Percentiles rank a stretch among this genome's conserved stretches.
These are phyloP conservation scores for Hypanus sabinus DNA, from an alignment of 2,113 vertebrate species.

Conservation along the genomic window DNA sequence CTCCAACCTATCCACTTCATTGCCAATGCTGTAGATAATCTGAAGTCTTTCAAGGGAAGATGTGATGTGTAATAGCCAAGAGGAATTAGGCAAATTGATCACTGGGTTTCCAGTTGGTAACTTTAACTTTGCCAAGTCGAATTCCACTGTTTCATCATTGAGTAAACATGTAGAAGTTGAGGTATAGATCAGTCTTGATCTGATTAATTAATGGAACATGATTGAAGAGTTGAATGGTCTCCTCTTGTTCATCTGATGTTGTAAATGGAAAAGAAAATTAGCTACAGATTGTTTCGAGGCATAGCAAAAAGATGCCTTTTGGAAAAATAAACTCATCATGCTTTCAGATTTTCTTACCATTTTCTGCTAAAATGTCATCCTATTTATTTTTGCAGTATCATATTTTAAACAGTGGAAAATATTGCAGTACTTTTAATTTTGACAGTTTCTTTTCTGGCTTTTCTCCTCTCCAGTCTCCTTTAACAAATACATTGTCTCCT, in stretches of 20 bases:
- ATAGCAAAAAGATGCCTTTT: neutral
- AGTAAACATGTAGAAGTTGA: neutral
- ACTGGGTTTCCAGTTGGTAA: neutral
- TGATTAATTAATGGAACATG: neutral
- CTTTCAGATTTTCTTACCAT: slow-evolving; percentile 13
- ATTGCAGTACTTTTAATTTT: neutral
- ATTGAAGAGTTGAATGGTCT: neutral
- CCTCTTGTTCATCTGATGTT: neutral
- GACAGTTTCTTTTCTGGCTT: neutral
- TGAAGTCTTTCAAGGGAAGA: neutral
- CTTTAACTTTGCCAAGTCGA: neutral
- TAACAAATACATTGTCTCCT: neutral
- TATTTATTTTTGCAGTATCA: slow-evolving; percentile 13
- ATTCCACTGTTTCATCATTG: neutral
- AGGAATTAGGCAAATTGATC: neutral
- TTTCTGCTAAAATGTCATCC: neutral
- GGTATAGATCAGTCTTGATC: neutral
- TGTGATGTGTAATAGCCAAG: neutral
- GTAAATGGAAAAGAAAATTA: slow-evolving; percentile 4
- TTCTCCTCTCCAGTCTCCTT: neutral
- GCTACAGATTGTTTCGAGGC: neutral
- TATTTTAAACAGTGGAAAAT: neutral
- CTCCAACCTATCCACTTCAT: neutral
- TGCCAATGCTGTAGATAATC: neutral
- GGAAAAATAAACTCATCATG: neutral